Evolutionary conservation across 2,888 invertebrate species (phyloP).

Genomic region (Dasysyrphus albostriatus): DNA sequence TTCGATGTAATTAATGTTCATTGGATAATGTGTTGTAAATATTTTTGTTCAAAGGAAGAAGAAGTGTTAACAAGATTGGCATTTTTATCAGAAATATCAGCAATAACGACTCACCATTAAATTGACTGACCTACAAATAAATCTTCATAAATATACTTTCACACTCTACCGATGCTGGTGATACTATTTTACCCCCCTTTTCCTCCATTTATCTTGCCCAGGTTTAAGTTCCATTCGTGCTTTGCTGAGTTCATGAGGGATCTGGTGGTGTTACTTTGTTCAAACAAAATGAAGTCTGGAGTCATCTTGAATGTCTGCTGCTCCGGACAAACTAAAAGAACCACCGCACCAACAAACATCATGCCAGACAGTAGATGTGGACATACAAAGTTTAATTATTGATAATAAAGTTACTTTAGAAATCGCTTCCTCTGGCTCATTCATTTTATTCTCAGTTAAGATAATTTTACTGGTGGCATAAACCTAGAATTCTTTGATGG

Average conservation of each 20-base stretch:
- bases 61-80: constrained; percentile 16
- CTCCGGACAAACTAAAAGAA: not conserved
- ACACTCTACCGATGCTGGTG: not conserved
- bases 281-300: not conserved
- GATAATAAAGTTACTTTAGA: not conserved
- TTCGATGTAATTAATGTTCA: constrained; percentile 7
- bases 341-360: not conserved
- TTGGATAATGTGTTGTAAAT: constrained; percentile 13
- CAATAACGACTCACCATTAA: not conserved
- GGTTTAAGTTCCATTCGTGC: not conserved
- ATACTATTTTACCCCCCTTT: not conserved
- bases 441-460: not conserved
- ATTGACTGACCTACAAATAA: not conserved
- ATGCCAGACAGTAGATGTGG: not conserved
- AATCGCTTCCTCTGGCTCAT: not conserved
- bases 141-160: not conserved
- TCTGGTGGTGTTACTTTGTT: not conserved
- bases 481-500: not conserved
- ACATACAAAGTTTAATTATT: not conserved
- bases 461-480: not conserved
- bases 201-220: not conserved
- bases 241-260: not conserved
- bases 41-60: not conserved
- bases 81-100: constrained; percentile 17
- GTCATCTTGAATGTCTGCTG: not conserved